These are phyloP conservation scores for Anolis sagrei DNA, from an alignment of 2,113 vertebrate genomes.

Conservation along the genomic window DNA sequence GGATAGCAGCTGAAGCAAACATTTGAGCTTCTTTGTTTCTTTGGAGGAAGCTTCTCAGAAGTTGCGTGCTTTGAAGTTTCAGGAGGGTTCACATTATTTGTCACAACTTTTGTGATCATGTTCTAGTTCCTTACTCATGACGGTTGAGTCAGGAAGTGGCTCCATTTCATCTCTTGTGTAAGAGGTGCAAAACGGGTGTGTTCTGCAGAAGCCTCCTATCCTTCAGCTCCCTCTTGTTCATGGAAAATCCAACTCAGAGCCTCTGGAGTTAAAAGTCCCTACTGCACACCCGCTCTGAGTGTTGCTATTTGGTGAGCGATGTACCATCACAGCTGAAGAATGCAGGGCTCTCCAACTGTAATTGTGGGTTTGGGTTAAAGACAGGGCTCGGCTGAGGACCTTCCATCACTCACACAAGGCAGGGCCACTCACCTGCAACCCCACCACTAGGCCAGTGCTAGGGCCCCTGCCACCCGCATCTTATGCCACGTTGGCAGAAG, in stretches of 20 bases:
- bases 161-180: background rate
- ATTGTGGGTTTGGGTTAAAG: background rate
- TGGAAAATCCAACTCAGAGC: background rate
- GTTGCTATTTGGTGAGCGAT: background rate
- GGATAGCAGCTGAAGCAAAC: background rate
- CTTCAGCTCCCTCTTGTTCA: background rate
- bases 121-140: constrained; percentile 1
- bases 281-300: background rate
- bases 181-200: background rate
- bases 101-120: background rate
- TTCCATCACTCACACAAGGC: background rate
- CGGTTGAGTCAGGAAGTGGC: background rate
- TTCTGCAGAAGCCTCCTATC: background rate
- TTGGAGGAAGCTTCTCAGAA: background rate
- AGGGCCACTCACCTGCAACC: background rate
- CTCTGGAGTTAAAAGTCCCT: background rate
- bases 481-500: too few species aligned
- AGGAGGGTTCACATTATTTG: background rate
- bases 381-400: background rate
- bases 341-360: background rate
- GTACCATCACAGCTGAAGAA: too few species aligned
- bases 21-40: background rate
- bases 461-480: background rate
- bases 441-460: background rate
- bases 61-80: background rate